These are phyloP conservation scores for Sus cebifrons DNA, from an alignment of 2,797 vertebrate species.

Conservation along the genomic window DNA sequence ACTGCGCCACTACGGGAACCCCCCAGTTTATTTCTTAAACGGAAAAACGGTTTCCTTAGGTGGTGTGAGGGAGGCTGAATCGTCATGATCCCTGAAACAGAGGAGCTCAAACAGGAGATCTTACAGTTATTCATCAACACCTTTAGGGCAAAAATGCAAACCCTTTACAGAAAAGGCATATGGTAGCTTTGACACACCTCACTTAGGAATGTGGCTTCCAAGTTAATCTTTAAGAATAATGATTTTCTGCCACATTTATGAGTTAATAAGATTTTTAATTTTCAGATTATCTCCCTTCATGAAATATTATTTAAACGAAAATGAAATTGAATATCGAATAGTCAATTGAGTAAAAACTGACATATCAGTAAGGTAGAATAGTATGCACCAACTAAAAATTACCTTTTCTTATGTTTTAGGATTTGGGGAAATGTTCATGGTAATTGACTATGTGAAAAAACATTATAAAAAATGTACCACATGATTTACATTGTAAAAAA, in stretches of 20 bases:
- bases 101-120: background rate
- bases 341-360: conserved; percentile 23
- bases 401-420: background rate
- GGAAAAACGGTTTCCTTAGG: background rate
- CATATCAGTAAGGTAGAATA: background rate
- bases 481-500: background rate
- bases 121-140: background rate
- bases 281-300: background rate
- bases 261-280: background rate
- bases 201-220: background rate
- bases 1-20: no score
- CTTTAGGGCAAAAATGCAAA: conserved; percentile 38
- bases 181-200: background rate
- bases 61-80: background rate
- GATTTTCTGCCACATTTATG: background rate
- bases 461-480: background rate
- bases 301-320: conserved; percentile 37
- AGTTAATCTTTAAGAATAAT: background rate
- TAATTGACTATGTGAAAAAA: conserved; percentile 5
- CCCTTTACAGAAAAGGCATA: background rate
- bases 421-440: conserved; percentile 3
- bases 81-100: background rate
- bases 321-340: background rate
- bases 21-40: conserved; percentile 10
- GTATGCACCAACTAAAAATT: background rate